Evolutionary conservation across 2,888 invertebrate genomes (phyloP).

Genomic region (Acrobasis repandana): DNA sequence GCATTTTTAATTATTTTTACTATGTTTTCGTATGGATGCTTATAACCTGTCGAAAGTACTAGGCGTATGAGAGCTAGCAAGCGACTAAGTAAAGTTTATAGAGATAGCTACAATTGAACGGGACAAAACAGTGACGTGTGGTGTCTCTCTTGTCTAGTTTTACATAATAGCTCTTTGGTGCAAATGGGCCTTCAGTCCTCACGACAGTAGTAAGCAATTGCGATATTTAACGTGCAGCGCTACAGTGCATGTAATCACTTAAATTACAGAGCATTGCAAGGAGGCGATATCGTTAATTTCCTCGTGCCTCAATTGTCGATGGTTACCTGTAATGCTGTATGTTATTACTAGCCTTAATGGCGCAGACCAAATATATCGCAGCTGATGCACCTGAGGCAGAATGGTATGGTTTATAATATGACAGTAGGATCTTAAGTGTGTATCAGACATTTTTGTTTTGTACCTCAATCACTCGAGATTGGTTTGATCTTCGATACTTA

Average conservation of each 20-base stretch:
- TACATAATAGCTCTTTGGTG: too few relatives aligned
- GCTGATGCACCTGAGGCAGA: not conserved
- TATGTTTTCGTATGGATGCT: too few relatives aligned
- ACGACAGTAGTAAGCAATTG: not conserved
- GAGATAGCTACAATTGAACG: too few relatives aligned
- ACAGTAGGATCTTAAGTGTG: not conserved
- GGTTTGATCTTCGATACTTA: too few relatives aligned
- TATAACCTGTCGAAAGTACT: too few relatives aligned
- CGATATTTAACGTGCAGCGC: not conserved
- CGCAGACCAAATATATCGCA: not conserved
- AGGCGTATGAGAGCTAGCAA: too few relatives aligned
- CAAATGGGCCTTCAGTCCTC: not conserved
- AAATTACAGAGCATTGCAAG: conserved; percentile 1
- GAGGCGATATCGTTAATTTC: conserved; percentile 6
- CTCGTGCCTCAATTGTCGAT: not conserved
- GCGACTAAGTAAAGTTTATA: too few relatives aligned
- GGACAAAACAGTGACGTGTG: too few relatives aligned
- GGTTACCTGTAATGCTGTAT: not conserved
- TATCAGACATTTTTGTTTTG: too few relatives aligned
- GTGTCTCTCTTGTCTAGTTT: too few relatives aligned
- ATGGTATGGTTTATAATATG: not conserved
- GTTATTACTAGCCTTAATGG: not conserved
- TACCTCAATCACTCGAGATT: too few relatives aligned
- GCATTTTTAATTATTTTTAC: too few relatives aligned
- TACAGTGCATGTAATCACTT: not conserved